A percentile compares a stretch with the other conserved stretches of the same genome.
phyloP scores from a whole-genome alignment of 2,797 vertebrate genomes.

The Sorex maritimensis region DNA sequence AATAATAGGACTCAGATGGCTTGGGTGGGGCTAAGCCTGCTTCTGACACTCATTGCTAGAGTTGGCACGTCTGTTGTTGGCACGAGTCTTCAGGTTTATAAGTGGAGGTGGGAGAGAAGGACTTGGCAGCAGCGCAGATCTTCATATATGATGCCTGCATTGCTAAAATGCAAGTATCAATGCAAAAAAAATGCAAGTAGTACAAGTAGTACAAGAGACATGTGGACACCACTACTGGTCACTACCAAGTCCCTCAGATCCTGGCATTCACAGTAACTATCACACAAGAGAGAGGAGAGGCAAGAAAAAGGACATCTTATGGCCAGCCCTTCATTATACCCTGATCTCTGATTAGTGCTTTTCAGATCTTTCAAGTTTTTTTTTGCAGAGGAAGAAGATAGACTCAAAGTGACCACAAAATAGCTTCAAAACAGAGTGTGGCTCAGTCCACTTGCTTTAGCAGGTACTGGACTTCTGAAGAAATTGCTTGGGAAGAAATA shows the following conservation, averaged over 20 bases:
- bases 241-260: rapidly evolving
- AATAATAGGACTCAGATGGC: not conserved
- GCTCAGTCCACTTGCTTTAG: not conserved
- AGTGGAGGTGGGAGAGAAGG: not conserved
- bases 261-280: not conserved
- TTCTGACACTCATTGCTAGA: not conserved
- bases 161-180: not conserved
- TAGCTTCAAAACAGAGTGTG: not conserved
- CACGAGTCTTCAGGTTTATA: not conserved
- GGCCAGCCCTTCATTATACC: rapidly evolving
- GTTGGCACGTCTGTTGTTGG: not conserved
- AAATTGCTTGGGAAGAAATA: not conserved
- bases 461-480: not conserved
- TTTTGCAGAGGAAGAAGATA: not conserved
- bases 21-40: not conserved
- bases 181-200: not conserved
- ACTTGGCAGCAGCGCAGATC: not conserved
- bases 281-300: not conserved
- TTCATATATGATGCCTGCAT: not conserved
- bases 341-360: not conserved
- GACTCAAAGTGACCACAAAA: not conserved
- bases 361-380: not conserved
- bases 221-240: not conserved
- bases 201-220: not conserved
- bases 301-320: rapidly evolving